phyloP scores from a whole-genome alignment of 2,888 invertebrate species.

The Clivina fossor region DNA sequence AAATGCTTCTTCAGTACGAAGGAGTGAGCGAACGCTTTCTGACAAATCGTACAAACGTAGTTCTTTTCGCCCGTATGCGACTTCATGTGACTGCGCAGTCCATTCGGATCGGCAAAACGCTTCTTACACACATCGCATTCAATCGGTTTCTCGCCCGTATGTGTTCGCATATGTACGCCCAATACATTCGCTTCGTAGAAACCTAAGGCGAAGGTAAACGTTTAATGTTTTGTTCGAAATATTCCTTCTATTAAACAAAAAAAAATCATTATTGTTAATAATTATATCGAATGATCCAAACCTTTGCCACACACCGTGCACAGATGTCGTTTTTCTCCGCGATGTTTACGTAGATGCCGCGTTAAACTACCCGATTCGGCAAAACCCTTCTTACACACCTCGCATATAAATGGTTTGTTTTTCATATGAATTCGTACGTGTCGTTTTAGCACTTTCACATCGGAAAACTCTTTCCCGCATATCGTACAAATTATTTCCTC shows the following conservation, averaged over 20 bases:
- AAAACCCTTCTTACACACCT: slow-evolving; percentile 45
- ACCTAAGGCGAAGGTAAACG: too few species aligned
- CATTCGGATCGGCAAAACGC: slow-evolving; percentile 47
- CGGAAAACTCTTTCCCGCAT: slow-evolving; percentile 46
- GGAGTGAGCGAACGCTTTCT: slow-evolving; percentile 47
- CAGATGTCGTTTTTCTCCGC: slow-evolving; percentile 48
- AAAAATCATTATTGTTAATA: not conserved
- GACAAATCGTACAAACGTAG: slow-evolving; percentile 45
- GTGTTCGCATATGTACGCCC: slow-evolving; percentile 47
- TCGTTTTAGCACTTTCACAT: slow-evolving; percentile 45
- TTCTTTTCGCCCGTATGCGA: slow-evolving; percentile 48
- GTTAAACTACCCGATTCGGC: slow-evolving; percentile 48
- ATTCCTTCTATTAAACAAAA: too few species aligned
- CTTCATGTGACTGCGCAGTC: slow-evolving; percentile 46
- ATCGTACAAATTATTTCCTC: slow-evolving; percentile 44
- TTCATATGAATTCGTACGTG: slow-evolving; percentile 47
- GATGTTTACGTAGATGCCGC: slow-evolving; percentile 47
- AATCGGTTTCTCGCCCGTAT: slow-evolving; percentile 48
- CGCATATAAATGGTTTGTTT: slow-evolving; percentile 47
- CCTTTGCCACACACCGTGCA: slow-evolving; percentile 48
- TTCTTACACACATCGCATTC: slow-evolving; percentile 46
- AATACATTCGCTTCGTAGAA: slow-evolving; percentile 49
- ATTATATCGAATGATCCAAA: too few species aligned
- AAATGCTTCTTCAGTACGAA: slow-evolving; percentile 47
- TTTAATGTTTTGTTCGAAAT: too few species aligned